These are phyloP conservation scores for Neotoma lepida DNA, from an alignment of 2,113 vertebrate species.

Conservation along the genomic window DNA sequence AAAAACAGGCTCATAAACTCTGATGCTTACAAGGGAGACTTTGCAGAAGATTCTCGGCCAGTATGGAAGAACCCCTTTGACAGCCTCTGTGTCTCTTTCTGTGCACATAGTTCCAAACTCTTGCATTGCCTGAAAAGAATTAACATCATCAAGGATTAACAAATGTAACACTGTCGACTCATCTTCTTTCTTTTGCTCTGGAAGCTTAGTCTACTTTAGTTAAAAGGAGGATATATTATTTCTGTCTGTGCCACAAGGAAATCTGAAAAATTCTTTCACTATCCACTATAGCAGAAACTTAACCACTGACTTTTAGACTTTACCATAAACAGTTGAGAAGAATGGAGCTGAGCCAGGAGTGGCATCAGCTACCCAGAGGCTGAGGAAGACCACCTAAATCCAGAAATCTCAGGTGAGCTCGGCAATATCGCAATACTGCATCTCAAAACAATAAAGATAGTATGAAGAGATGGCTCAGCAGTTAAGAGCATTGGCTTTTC, in stretches of 20 bases:
- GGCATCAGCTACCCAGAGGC: not conserved
- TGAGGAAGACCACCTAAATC: not conserved
- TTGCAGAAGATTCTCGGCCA: constrained; percentile 99
- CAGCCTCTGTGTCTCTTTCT: constrained; percentile 92
- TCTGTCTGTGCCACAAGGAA: not conserved
- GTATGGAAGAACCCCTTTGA: constrained; percentile 97
- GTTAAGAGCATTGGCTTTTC: not conserved
- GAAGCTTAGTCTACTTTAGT: constrained; percentile 27
- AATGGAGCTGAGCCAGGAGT: not conserved
- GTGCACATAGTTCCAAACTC: constrained; percentile 97
- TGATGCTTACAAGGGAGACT: constrained; percentile 91
- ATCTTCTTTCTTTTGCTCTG: not conserved
- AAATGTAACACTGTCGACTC: not conserved
- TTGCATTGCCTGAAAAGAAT: constrained; percentile 92
- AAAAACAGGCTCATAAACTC: constrained; percentile 13
- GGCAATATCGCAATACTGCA: not conserved
- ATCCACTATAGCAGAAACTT: not conserved
- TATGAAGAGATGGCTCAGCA: not conserved
- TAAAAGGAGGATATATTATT: not conserved
- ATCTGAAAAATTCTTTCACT: constrained; percentile 38
- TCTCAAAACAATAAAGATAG: not conserved
- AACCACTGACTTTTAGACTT: not conserved
- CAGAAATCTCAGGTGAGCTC: not conserved
- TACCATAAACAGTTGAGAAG: not conserved
- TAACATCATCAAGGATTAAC: constrained; percentile 24